phyloP scores from a whole-genome alignment of 2,113 vertebrate genomes.

The Ophthalmotilapia sp. region DNA sequence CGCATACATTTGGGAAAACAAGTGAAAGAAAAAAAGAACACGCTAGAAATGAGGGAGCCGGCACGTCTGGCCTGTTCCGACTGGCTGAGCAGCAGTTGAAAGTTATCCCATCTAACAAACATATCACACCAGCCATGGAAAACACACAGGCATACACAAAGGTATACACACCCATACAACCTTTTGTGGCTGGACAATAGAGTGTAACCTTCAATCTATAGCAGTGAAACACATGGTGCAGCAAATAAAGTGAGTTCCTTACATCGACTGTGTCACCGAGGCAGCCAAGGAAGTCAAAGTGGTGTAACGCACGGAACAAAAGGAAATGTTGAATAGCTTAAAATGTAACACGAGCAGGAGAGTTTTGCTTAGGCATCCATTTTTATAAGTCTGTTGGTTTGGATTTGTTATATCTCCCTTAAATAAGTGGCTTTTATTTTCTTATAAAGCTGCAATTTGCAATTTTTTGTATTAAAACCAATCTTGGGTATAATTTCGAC shows the following conservation, averaged over 20 bases:
- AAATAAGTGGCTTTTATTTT: not conserved
- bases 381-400: not conserved
- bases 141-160: not conserved
- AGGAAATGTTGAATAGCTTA: not conserved
- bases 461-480: not conserved
- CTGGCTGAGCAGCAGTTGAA: conserved; percentile 63
- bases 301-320: not conserved
- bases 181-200: conserved; percentile 33
- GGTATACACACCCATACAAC: not conserved
- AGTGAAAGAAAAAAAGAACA: not conserved
- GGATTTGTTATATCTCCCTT: not conserved
- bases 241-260: conserved; percentile 1
- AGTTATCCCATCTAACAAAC: conserved; percentile 63
- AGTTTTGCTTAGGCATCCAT: not conserved
- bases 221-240: conserved; percentile 17
- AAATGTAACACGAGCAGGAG: not conserved
- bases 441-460: not conserved
- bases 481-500: not conserved
- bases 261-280: not conserved
- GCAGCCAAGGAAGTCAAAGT: not conserved
- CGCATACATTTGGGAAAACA: not conserved
- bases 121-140: conserved; percentile 37
- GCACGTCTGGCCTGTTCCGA: conserved; percentile 53
- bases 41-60: conserved; percentile 37
- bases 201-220: conserved; percentile 38